Percentiles rank a stretch among this genome's conserved stretches.
These are phyloP conservation scores for Argynnis bischoffii DNA, from an alignment of 2,888 invertebrate species.

Conservation along the genomic window DNA sequence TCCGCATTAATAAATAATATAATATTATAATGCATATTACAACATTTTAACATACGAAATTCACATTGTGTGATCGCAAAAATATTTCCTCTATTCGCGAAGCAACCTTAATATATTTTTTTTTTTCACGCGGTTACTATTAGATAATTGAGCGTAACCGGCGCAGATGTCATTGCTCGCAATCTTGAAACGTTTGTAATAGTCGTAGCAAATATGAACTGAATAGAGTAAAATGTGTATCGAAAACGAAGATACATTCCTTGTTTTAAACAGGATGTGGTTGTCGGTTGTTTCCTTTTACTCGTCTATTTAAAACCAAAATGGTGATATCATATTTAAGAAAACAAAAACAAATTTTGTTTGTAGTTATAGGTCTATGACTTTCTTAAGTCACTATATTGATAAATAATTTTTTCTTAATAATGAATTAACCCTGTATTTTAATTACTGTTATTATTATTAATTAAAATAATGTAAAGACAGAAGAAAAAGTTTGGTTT, in stretches of 20 bases:
- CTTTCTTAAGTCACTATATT: too few species aligned
- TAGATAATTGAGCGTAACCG: slow-evolving; percentile 19
- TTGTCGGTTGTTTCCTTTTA: slow-evolving; percentile 5
- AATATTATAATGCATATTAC: too few species aligned
- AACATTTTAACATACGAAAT: background rate
- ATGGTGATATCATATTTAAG: background rate
- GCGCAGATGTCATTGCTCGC: slow-evolving; percentile 6
- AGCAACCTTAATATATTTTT: slow-evolving; percentile 24
- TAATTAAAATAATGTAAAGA: too few species aligned
- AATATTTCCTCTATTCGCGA: slow-evolving; percentile 4
- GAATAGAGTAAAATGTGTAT: slow-evolving; percentile 13
- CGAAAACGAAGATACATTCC: slow-evolving; percentile 2
- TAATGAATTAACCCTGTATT: too few species aligned
- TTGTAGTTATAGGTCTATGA: too few species aligned
- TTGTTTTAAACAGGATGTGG: slow-evolving; percentile 19
- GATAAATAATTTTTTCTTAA: too few species aligned
- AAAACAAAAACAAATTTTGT: too few species aligned
- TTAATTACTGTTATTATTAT: too few species aligned
- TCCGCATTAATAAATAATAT: too few species aligned
- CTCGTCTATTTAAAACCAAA: slow-evolving; percentile 3
- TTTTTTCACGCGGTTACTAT: slow-evolving; percentile 13
- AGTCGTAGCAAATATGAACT: slow-evolving; percentile 1
- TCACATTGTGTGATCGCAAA: background rate
- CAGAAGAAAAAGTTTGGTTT: too few species aligned
- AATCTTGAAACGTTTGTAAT: slow-evolving; percentile 7